These are phyloP conservation scores for Gymnocephalus cernua DNA, from an alignment of 2,113 vertebrate genomes.

Conservation along the genomic window DNA sequence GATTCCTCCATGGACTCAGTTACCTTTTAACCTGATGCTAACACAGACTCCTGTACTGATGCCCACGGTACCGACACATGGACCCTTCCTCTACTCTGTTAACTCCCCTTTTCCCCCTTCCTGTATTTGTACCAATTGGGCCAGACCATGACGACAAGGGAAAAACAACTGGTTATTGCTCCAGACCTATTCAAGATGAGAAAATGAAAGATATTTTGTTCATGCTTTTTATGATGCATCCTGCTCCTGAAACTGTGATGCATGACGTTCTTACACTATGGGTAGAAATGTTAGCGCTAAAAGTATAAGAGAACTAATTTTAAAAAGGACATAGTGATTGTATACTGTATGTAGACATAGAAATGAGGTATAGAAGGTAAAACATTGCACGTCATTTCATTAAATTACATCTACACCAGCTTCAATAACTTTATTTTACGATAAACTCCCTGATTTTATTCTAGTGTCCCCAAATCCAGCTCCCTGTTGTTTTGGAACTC, in stretches of 20 bases:
- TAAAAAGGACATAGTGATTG: background rate
- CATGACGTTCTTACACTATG: background rate
- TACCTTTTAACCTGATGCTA: conserved; percentile 72
- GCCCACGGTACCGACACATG: conserved; percentile 45
- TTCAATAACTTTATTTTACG: conserved; percentile 13
- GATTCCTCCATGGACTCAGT: conserved; percentile 38
- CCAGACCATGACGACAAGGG: conserved; percentile 65
- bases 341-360: background rate
- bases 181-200: conserved; percentile 8
- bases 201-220: background rate
- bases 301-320: background rate
- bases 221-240: conserved; percentile 20
- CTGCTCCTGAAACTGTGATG: conserved; percentile 15
- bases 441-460: conserved; percentile 35
- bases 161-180: background rate
- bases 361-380: conserved; percentile 4
- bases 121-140: conserved; percentile 86
- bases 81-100: conserved; percentile 62
- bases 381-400: conserved; percentile 16
- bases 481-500: background rate
- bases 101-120: conserved; percentile 64
- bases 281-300: background rate
- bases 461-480: background rate
- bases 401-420: conserved; percentile 21
- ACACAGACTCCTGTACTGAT: conserved; percentile 63